These are phyloP conservation scores for Lasiurus borealis DNA, from an alignment of 2,113 vertebrate species.

Conservation along the genomic window DNA sequence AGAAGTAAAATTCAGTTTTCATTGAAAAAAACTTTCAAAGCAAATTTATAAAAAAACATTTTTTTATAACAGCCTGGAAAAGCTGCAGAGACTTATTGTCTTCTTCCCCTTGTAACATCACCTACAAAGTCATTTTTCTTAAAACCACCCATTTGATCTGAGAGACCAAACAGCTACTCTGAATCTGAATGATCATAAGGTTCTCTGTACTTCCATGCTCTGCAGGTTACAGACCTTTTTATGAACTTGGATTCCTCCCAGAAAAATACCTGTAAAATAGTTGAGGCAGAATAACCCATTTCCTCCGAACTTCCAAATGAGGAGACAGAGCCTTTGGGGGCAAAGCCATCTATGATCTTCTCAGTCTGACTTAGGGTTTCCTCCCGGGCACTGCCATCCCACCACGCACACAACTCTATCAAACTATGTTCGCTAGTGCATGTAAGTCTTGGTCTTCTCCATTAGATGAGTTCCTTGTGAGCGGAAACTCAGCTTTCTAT, in stretches of 20 bases:
- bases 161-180: background rate
- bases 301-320: background rate
- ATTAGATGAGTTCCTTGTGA: background rate
- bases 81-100: slow-evolving; percentile 8
- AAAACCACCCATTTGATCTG: background rate
- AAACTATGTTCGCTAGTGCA: background rate
- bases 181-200: background rate
- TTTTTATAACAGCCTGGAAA: slow-evolving; percentile 58
- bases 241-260: background rate
- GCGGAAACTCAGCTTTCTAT: background rate
- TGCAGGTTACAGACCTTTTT: background rate
- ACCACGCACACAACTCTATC: background rate
- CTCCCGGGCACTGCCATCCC: background rate
- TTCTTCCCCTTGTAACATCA: background rate
- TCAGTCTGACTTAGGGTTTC: background rate
- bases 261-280: background rate
- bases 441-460: background rate
- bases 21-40: slow-evolving; percentile 69
- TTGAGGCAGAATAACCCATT: background rate
- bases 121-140: background rate
- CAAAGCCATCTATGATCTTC: background rate
- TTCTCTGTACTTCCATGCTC: background rate
- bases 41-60: slow-evolving; percentile 57
- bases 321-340: background rate
- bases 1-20: slow-evolving; percentile 67